Base-by-base conservation (phyloP, 2,888 invertebrate species). In the Noctua janthina region DNA sequence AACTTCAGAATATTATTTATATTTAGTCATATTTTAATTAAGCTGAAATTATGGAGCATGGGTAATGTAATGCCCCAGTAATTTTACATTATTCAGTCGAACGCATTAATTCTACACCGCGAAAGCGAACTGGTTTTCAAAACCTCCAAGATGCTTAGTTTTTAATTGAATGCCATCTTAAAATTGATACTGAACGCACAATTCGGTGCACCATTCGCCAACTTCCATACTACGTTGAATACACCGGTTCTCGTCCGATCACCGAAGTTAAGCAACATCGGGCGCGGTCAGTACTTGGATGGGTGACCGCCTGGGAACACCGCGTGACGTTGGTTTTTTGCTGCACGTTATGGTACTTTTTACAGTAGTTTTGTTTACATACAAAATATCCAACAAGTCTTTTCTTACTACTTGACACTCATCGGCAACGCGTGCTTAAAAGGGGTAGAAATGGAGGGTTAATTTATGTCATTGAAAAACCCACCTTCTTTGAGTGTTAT, bases 231-330 rank as follows among this genome's bases (percentile, higher is more conserved):
- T 92, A 95, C 92, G 94, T 94, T 95, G 95, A 95, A 95, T 88
- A 94, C 95, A 95, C 95, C 95, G 95, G 95, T 95, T 96, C 95
- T 95, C 96, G 95, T 96, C 96, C 95, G 96, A 96, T 96, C 96
- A 96, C 96, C 95, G 96, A 95, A 95, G 95, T 95, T 95, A 96
- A 95, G 95, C 95, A 95, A 95, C 95, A 93, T 95, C 94, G 95
- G 96, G 95, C 95, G 95, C 91, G 94, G 94, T 96, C 94, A 96
- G 95, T 96, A 96, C 96, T 95, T 96, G 95, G 95, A 95, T 96
- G 95, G 95, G 95, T 95, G 96, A 96, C 95, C 95, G 94, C 95
- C 94, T 95, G 95, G 95, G 95, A 95, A 95, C 94, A 95, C 95
- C 93, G 90, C 94, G 94, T 95, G 94, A 91, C 91, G 94, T 94